Conservation (phyloP, 2,113 vertebrate genomes). For the Tiliqua scincoides region DNA sequence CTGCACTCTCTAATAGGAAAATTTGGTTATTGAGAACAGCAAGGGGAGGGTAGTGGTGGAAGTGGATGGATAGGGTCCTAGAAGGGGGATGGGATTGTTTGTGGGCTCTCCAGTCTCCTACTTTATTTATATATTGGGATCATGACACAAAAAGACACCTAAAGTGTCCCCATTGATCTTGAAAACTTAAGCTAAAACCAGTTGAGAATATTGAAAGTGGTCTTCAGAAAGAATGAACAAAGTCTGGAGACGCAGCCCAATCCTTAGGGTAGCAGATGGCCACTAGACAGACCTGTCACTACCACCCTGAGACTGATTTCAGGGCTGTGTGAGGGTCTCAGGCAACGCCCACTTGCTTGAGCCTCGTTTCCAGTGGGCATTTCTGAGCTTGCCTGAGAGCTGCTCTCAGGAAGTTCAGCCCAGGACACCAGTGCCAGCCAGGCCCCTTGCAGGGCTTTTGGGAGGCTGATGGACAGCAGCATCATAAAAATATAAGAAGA, state of each 20-base stretch:
- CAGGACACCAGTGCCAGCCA: background rate
- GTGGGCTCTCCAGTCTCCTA: no score
- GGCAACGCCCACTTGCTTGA: background rate
- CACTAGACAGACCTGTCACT: no score
- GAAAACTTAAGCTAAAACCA: background rate
- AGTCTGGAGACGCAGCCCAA: background rate
- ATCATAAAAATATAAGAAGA: no score
- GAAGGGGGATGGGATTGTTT: no score
- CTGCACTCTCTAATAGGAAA: no score
- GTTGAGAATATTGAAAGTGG: background rate
- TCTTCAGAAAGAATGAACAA: no score
- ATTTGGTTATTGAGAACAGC: no score
- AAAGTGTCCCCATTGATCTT: background rate
- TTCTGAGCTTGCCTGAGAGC: background rate
- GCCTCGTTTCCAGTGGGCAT: background rate
- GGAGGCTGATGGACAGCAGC: background rate
- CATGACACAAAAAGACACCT: no score
- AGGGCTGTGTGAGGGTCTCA: background rate
- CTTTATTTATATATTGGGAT: no score
- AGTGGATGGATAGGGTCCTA: no score
- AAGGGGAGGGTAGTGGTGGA: no score
- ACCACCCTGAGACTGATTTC: background rate
- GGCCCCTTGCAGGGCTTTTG: no score
- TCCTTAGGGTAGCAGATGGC: background rate
- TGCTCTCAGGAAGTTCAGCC: background rate